Evolutionary conservation across 2,113 vertebrate genomes (phyloP).

Genomic region (Ancistrus triradiatus): DNA sequence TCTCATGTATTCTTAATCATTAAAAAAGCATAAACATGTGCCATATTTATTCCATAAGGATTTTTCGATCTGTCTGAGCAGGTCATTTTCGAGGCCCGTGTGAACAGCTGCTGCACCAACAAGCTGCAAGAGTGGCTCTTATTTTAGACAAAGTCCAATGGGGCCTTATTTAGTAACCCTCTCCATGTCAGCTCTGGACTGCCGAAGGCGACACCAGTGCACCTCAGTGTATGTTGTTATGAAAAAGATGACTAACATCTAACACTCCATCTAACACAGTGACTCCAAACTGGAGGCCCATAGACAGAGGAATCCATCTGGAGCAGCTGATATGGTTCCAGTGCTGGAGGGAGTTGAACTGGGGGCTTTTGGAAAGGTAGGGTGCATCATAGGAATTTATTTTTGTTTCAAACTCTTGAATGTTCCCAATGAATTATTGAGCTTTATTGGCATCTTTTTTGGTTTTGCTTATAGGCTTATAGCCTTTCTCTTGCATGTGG

Average conservation of each 20-base stretch:
- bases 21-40: too few relatives aligned
- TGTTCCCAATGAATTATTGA: too few relatives aligned
- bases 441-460: neutral
- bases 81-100: neutral
- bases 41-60: neutral
- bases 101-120: constrained; percentile 12
- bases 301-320: constrained; percentile 86
- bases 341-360: constrained; percentile 90
- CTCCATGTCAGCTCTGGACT: constrained; percentile 2
- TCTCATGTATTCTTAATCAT: neutral
- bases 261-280: constrained; percentile 60
- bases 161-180: constrained; percentile 14
- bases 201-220: neutral
- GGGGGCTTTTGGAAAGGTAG: constrained; percentile 84
- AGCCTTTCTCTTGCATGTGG: neutral
- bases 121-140: neutral
- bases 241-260: constrained; percentile 4
- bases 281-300: constrained; percentile 82
- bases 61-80: neutral
- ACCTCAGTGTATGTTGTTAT: neutral
- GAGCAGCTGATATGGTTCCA: constrained; percentile 78
- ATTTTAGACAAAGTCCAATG: constrained; percentile 10
- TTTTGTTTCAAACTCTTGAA: too few relatives aligned
- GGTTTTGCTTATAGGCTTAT: neutral
- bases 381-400: too few relatives aligned